These are phyloP conservation scores for Takifugu bimaculatus DNA, from an alignment of 2,113 vertebrate genomes.

Conservation along the genomic window DNA sequence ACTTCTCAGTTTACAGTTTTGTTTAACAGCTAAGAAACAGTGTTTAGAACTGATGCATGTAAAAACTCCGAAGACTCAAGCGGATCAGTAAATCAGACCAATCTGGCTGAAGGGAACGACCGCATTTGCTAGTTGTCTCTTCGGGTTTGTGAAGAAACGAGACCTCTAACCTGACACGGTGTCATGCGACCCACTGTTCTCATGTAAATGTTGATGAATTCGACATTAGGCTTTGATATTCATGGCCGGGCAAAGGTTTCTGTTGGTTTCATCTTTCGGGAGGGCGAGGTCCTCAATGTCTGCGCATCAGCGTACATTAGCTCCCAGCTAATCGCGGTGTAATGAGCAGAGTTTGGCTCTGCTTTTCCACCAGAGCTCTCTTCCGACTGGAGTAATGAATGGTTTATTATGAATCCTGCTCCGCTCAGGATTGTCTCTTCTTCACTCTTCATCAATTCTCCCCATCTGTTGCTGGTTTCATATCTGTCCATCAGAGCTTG, in stretches of 20 bases:
- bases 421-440: constrained; percentile 53
- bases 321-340: background rate
- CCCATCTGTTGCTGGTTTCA: constrained; percentile 75
- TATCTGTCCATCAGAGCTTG: constrained; percentile 61
- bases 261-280: background rate
- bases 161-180: no score
- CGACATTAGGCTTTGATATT: background rate
- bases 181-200: no score
- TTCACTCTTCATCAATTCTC: constrained; percentile 62
- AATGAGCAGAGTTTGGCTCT: constrained; percentile 44
- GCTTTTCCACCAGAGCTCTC: constrained; percentile 32
- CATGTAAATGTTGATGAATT: no score
- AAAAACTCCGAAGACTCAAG: no score
- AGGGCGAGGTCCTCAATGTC: constrained; percentile 1
- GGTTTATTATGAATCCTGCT: constrained; percentile 55
- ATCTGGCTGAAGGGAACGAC: no score
- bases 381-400: constrained; percentile 52
- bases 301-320: background rate
- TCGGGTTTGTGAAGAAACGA: no score
- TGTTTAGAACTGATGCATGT: no score
- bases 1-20: no score
- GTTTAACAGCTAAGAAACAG: no score
- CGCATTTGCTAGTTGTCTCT: no score
- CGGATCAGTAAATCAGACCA: no score
- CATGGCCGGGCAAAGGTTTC: background rate